These are phyloP conservation scores for Cathartes aura DNA, from an alignment of 2,113 vertebrate genomes.

Conservation along the genomic window DNA sequence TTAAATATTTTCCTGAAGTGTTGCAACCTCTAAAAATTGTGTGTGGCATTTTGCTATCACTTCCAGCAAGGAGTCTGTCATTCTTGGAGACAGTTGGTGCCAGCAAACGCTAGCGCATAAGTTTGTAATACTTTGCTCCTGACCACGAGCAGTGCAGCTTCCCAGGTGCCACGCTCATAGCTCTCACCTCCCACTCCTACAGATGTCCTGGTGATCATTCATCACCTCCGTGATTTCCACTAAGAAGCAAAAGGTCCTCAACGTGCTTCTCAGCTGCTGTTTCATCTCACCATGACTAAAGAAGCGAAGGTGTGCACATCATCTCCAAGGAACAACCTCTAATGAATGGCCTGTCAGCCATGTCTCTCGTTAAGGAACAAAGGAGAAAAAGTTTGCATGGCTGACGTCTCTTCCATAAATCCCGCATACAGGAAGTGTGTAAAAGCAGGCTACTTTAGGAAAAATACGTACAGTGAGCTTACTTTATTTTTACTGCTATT, in stretches of 20 bases:
- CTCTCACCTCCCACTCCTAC: slow-evolving; percentile 53
- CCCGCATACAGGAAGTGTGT: slow-evolving; percentile 17
- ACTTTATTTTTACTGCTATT: neutral
- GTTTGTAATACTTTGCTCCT: neutral
- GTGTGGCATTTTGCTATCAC: neutral
- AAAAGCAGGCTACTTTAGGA: slow-evolving; percentile 1
- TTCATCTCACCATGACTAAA: slow-evolving; percentile 83
- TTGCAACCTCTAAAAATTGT: slow-evolving; percentile 35
- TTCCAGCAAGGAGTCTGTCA: slow-evolving; percentile 14
- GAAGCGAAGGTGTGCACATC: slow-evolving; percentile 73
- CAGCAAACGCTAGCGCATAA: accelerated
- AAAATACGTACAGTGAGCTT: neutral
- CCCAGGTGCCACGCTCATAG: slow-evolving; percentile 31
- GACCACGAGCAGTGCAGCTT: neutral
- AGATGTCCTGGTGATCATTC: slow-evolving; percentile 70
- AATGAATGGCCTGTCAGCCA: slow-evolving; percentile 69
- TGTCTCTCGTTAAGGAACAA: slow-evolving; percentile 64
- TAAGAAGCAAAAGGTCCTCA: slow-evolving; percentile 64
- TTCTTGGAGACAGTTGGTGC: neutral
- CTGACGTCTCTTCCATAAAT: slow-evolving; percentile 68
- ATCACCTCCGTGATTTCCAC: slow-evolving; percentile 64
- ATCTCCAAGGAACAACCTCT: slow-evolving; percentile 48
- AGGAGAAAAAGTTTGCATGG: slow-evolving; percentile 49
- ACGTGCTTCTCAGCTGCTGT: slow-evolving; percentile 64
- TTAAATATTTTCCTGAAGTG: slow-evolving; percentile 22